phyloP scores from a whole-genome alignment of 1,140 invertebrate species.

The Aphelenchoides besseyi region DNA sequence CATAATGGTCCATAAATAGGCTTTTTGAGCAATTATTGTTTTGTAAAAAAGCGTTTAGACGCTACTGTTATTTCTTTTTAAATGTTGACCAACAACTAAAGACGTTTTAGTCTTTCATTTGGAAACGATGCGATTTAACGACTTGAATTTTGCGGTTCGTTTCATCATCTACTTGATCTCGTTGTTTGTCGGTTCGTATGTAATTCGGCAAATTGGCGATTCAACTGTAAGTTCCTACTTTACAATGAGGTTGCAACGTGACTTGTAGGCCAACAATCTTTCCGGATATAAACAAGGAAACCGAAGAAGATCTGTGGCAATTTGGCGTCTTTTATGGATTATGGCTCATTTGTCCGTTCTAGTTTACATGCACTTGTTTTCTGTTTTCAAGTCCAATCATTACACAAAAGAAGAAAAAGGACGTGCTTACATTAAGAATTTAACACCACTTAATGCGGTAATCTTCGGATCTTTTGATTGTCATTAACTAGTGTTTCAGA shows the following conservation, averaged over 20 bases:
- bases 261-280: slow-evolving; percentile 32
- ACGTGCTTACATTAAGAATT: slow-evolving; percentile 4
- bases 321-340: slow-evolving; percentile 36
- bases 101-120: too few relatives aligned
- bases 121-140: background rate
- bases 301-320: slow-evolving; percentile 31
- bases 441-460: slow-evolving; percentile 10
- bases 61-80: background rate
- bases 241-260: background rate
- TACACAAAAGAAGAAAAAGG: slow-evolving; percentile 17
- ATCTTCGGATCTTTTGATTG: background rate
- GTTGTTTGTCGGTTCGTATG: slow-evolving; percentile 26
- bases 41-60: slow-evolving; percentile 8
- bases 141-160: background rate
- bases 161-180: slow-evolving; percentile 27
- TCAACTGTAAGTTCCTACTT: slow-evolving; percentile 12
- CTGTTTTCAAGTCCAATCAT: slow-evolving; percentile 30
- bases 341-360: slow-evolving; percentile 40
- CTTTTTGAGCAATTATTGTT: background rate
- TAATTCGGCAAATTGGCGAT: slow-evolving; percentile 33
- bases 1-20: too few relatives aligned
- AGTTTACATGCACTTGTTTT: slow-evolving; percentile 48
- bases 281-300: slow-evolving; percentile 41
- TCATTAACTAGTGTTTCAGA: slow-evolving; percentile 23
- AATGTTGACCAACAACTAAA: background rate